Base-by-base conservation (phyloP, 2,888 invertebrate species). In the Caenorhabditis afra region DNA sequence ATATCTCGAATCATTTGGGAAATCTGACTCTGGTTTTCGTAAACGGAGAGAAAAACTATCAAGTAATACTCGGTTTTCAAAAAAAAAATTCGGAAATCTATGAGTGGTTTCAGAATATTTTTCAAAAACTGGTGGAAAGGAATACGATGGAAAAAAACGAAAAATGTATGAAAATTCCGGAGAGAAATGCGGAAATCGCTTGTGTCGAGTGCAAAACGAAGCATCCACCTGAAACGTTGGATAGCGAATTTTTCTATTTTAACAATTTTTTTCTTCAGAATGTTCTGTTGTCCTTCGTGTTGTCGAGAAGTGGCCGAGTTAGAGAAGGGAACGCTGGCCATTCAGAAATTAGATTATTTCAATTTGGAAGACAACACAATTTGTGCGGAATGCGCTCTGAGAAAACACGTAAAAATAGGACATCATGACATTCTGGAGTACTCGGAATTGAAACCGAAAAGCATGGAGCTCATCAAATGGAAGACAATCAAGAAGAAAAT, bases 201-300 rank as follows among this genome's bases (percentile, higher is more conserved):
- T 65, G 65, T 18, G 7, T 1, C 23, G 65, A 53, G 18, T 65
- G 53, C 45, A 8, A 3, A 16, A 18, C 1, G 11, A 35, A 45
- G 11, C 11, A 53, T 10, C 7, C 7, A 12, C 8, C 1, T 12
- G 53, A 65, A 5, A 44, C 20, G 53, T 53, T 0, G 14, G 57
- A 4, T 14, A 20, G 8, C 23, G 35, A 29, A 3, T 16, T 18
- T 8, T 3, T 55, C 2, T 8, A 14, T n/a, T 20, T 22, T 3
- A 39, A 35, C 22, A 3, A 29, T 29, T 5, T 1, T 11, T 14
- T 16, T 23, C 41, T 64, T 20, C 41, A 65, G 65, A 53, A 29
- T 65, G 41, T 45, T 16, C 12, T 53, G 53, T 7, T 65, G 65
- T 45, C 41, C 4, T 12, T 12, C n/a, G 14, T 65, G 65, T 20